Percentiles rank a stretch among this genome's conserved stretches.
Evolutionary conservation across 2,113 vertebrate genomes (phyloP).

Genomic region (Lipotes vexillifer): DNA sequence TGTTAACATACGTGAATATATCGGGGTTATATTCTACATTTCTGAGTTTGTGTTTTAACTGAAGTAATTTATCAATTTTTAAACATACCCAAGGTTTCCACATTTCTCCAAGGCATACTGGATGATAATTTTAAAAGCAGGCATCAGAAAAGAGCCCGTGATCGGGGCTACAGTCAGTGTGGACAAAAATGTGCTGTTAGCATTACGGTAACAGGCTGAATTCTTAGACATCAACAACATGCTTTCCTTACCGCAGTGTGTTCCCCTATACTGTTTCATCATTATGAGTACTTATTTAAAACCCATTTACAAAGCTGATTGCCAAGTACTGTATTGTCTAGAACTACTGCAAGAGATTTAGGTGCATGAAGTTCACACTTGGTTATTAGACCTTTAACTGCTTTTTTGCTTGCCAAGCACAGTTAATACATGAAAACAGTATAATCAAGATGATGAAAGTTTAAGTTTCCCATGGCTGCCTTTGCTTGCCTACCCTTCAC

Average conservation of each 20-base stretch:
- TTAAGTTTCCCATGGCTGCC: not conserved
- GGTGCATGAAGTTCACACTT: constrained; percentile 3
- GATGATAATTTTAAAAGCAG: constrained; percentile 5
- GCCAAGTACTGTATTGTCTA: constrained; percentile 28
- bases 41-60: not conserved
- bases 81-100: not conserved
- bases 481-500: not conserved
- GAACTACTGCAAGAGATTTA: not conserved
- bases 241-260: constrained; percentile 45
- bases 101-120: not conserved
- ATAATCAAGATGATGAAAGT: not conserved
- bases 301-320: not conserved
- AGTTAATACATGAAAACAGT: constrained; percentile 4
- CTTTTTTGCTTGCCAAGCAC: not conserved
- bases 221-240: constrained; percentile 34
- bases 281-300: constrained; percentile 43
- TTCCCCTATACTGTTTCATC: constrained; percentile 38
- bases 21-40: not conserved
- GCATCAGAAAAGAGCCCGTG: not conserved
- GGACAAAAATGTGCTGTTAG: not conserved
- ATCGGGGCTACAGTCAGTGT: not conserved
- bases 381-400: not conserved
- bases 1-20: not conserved
- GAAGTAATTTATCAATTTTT: not conserved
- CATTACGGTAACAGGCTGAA: constrained; percentile 35